Base-by-base conservation (phyloP, 2,113 vertebrate genomes). In the Otis tarda region DNA sequence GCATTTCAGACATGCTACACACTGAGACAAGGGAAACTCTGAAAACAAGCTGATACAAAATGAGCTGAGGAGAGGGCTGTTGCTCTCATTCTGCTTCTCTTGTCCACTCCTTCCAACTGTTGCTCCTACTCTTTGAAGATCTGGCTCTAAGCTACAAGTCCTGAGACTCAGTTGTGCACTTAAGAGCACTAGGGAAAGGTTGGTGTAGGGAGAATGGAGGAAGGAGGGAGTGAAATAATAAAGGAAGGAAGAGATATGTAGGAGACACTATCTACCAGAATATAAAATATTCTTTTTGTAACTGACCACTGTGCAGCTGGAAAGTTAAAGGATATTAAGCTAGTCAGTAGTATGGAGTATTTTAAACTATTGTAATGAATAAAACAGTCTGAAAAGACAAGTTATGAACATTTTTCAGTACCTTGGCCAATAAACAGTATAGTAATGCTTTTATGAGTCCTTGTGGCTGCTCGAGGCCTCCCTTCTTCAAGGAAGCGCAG, bases 241-340 rank as follows among this genome's bases (percentile, higher is more conserved):
- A 84, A 56, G 63, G 83, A 71, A 86, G 49, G 22, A 80, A 47
- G 71, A 83, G 73, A n/a, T 45, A 70, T 50, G 64, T 77, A 28
- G 63, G 76, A 84, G 64, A 87, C 22, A 25, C 9, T 39, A 56
- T 56, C 64, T 49, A 61, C 18, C 21, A 77, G 49, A 80, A 39
- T 31, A n/a, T 93, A 41, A 89, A 91, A 81, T 77, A 93, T 23
- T 89, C 63, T 33, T 69, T 89, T 83, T 81, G 55, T 93, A 93
- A 57, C 21, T 70, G n/a, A 55, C 47, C 47, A 31, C 45, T 59
- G 28, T 50, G n/a, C 41, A 91, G 25, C 10, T 2, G 2, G 50
- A 53, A 89, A 84, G 60, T 67, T 68, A 80, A 81, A 81, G 73
- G 68, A 31, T 81, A 65, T 83, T 81, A 89, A 74, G 28, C 4